Evolutionary conservation across 2,113 vertebrate genomes (phyloP).

Genomic region (Oncorhynchus kisutch): DNA sequence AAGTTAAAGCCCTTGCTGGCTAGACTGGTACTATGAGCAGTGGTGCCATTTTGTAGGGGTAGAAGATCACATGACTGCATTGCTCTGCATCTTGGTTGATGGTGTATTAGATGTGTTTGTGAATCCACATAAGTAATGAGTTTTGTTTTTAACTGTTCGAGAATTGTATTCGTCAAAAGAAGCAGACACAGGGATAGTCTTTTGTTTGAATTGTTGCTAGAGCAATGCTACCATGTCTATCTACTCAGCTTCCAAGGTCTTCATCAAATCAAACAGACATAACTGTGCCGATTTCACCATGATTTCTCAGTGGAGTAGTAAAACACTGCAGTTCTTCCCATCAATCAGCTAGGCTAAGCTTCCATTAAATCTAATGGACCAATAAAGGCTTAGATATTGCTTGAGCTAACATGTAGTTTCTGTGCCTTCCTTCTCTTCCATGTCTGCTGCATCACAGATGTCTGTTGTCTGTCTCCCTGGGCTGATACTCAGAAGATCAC

Average conservation of each 20-base stretch:
- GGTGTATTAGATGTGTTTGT: neutral
- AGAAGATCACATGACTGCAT: neutral
- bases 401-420: neutral
- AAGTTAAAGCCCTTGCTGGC: neutral
- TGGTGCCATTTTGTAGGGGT: slow-evolving; percentile 3
- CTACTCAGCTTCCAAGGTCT: neutral
- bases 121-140: neutral
- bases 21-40: neutral
- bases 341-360: neutral
- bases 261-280: neutral
- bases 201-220: neutral
- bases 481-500: neutral
- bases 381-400: neutral
- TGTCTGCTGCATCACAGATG: neutral
- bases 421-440: neutral
- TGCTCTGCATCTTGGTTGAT: neutral
- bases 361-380: neutral
- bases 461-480: neutral
- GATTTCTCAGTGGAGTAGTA: neutral
- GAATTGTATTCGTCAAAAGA: neutral
- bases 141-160: neutral
- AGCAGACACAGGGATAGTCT: neutral
- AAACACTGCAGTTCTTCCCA: neutral
- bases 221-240: neutral
- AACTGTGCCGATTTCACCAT: neutral